These are phyloP conservation scores for Alaudala cheleensis DNA, from an alignment of 2,113 vertebrate genomes.

Conservation along the genomic window DNA sequence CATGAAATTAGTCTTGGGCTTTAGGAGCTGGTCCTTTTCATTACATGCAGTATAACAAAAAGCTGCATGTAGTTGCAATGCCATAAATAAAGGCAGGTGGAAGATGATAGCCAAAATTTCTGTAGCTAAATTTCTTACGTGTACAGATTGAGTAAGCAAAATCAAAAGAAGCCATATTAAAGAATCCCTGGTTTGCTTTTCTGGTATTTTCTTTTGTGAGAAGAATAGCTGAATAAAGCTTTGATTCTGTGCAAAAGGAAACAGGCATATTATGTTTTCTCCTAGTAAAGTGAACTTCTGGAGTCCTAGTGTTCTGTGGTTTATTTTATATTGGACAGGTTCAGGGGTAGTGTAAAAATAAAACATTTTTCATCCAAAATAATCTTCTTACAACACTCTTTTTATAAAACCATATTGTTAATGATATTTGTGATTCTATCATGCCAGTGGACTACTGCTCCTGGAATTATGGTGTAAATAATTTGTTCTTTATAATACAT, in stretches of 20 bases:
- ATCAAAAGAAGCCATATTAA: background rate
- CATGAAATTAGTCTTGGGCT: background rate
- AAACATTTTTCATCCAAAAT: background rate
- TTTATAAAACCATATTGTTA: background rate
- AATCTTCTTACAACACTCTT: background rate
- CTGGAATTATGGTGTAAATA: background rate
- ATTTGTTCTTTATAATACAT: background rate
- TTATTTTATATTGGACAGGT: background rate
- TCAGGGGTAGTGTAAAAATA: background rate
- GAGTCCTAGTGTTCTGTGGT: background rate
- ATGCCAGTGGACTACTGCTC: background rate
- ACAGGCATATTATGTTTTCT: background rate
- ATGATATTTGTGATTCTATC: background rate
- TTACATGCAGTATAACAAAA: background rate
- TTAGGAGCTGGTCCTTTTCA: background rate
- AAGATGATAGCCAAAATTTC: conserved; percentile 5
- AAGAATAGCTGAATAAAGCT: background rate
- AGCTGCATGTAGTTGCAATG: background rate
- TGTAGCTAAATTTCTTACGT: background rate
- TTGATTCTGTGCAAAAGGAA: background rate
- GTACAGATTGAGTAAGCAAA: background rate
- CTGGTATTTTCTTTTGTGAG: background rate
- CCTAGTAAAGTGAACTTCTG: background rate
- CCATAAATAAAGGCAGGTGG: background rate
- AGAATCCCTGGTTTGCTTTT: background rate